These are phyloP conservation scores for Cerceris rybyensis DNA, from an alignment of 2,888 invertebrate genomes.

Conservation along the genomic window DNA sequence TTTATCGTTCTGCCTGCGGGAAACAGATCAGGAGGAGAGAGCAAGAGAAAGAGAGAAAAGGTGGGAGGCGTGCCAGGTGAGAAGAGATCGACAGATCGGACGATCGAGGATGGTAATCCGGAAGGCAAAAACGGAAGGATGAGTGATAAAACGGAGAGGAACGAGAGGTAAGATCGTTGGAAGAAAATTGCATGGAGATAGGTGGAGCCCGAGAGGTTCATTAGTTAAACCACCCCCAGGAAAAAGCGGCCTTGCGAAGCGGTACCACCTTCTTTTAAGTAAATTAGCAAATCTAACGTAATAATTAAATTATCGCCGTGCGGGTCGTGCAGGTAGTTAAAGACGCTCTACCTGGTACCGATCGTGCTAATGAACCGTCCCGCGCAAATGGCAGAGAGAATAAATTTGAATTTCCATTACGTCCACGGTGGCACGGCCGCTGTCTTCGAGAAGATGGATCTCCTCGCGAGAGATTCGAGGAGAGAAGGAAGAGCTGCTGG, in stretches of 20 bases:
- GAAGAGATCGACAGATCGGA: constrained; percentile 44
- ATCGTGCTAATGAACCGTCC: constrained; percentile 77
- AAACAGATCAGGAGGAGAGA: constrained; percentile 13
- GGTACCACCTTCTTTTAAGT: constrained; percentile 57
- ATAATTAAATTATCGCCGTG: constrained; percentile 77
- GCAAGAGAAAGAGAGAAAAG: constrained; percentile 15
- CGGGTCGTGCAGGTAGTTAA: constrained; percentile 56
- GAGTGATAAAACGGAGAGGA: constrained; percentile 34
- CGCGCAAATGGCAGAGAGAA: constrained; percentile 71
- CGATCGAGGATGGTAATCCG: constrained; percentile 28
- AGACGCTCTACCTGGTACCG: constrained; percentile 45
- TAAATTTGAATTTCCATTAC: constrained; percentile 77
- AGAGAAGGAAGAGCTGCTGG: too few species aligned
- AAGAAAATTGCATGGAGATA: constrained; percentile 22
- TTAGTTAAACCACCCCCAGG: constrained; percentile 61
- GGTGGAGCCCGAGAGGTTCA: constrained; percentile 32
- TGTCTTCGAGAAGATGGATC: constrained; percentile 44
- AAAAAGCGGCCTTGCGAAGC: constrained; percentile 61
- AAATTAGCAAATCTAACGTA: constrained; percentile 79
- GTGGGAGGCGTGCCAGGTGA: constrained; percentile 31
- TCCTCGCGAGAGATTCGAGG: neutral
- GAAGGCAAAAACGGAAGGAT: constrained; percentile 20
- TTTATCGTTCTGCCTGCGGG: constrained; percentile 9
- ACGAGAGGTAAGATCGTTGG: constrained; percentile 3
- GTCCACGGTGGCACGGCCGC: constrained; percentile 28